Base-by-base conservation (phyloP, 2,888 invertebrate genomes). In the Mycalesis mineus region DNA sequence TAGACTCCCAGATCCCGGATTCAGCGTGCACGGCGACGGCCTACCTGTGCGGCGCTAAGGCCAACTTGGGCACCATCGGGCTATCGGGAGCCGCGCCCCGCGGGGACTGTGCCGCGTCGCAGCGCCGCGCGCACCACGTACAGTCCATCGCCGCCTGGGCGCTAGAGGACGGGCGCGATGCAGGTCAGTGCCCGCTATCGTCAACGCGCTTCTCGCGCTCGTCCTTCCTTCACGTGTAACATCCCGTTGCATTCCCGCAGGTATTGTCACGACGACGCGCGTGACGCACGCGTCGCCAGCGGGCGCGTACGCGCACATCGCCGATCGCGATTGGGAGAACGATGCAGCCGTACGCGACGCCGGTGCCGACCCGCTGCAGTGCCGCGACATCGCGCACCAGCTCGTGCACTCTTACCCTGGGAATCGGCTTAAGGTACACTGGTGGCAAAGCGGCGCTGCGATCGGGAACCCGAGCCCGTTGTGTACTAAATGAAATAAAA, bases 271-370 rank as follows among this genome's bases (percentile, higher is more conserved):
- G 8, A 95, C 94, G 1, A 94, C 95, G 0, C 89, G 95, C 55
- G 91, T 96, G 0, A 95, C 95, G 0, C 95, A 95, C 75, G 96
- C 95, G 4, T 94, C 95, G 0, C 95, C 95, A 0, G 94, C 93
- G 0, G 82, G 91, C 0, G 64, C 69, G 7, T 71, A 93, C 75
- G 94, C 95, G 0, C 93, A 93, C 72, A 82, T 90, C 0, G 92
- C 94, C 0, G 81, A 92, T 64, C 90, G 95, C 39, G 89, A 93
- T 72, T 95, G 95, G 95, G 95, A 95, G 82, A 91, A 87, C 68
- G 94, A 95, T 75, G 87, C 85, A 0, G 91, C 92, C 52, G 84
- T 93, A 5, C 58, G 40, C 1, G 65, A 7, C 0, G 68, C 58
- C 31, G 72, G 74, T 17, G 61, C 58, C 40, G 62, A 84, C 91